phyloP scores from a whole-genome alignment of 2,797 vertebrate species.

The Aldrovandia affinis region DNA sequence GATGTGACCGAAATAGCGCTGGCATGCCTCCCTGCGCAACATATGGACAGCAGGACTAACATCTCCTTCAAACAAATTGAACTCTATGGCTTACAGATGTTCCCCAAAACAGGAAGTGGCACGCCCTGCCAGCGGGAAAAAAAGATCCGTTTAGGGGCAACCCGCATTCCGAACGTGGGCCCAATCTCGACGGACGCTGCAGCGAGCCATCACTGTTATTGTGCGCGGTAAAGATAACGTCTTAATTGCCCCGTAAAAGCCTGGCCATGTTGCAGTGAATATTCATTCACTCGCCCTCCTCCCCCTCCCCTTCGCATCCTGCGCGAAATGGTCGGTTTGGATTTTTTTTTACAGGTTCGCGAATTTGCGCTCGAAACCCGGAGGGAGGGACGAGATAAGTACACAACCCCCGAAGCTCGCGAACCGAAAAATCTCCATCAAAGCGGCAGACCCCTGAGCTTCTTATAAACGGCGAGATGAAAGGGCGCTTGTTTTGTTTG shows the following conservation, averaged over 20 bases:
- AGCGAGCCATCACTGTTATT: constrained; percentile 1
- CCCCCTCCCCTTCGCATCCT: not conserved
- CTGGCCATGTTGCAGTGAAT: not conserved
- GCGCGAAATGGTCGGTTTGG: not conserved
- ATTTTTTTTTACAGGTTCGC: not conserved
- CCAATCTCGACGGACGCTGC: not conserved
- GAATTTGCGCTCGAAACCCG: not conserved
- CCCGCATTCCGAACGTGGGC: constrained; percentile 18
- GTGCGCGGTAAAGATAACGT: constrained; percentile 19
- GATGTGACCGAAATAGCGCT: constrained; percentile 2
- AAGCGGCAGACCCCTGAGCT: not conserved
- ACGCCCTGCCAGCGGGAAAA: constrained; percentile 34
- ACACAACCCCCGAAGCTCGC: not conserved
- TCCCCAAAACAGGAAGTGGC: constrained; percentile 34
- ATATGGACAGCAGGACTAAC: constrained; percentile 14
- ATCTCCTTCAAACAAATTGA: constrained; percentile 32
- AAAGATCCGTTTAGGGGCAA: constrained; percentile 6
- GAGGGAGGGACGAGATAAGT: too few relatives aligned
- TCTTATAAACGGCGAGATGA: constrained; percentile 18
- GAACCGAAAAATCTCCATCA: not conserved
- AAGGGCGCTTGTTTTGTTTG: constrained; percentile 17
- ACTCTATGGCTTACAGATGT: constrained; percentile 52
- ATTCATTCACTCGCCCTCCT: not conserved
- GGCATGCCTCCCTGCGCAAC: not conserved
- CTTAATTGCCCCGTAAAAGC: constrained; percentile 7